phyloP scores from a whole-genome alignment of 2,888 invertebrate species.

The Merodon equestris region DNA sequence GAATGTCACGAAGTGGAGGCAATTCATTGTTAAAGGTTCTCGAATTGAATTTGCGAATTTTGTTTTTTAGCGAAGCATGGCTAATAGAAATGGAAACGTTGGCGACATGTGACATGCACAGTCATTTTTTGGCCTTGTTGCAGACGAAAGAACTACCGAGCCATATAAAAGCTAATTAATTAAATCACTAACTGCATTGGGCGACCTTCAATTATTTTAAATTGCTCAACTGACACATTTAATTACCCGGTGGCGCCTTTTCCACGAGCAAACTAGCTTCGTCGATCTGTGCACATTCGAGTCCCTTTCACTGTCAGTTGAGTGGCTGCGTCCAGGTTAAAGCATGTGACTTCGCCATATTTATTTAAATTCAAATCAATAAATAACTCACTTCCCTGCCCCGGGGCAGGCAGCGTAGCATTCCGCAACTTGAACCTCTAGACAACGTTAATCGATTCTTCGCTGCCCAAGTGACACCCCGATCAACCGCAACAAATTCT shows the following conservation, averaged over 20 bases:
- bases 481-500: slow-evolving; percentile 49
- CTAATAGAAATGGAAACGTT: neutral
- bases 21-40: too few relatives aligned
- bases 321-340: slow-evolving; percentile 21
- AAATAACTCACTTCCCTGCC: slow-evolving; percentile 37
- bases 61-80: too few relatives aligned
- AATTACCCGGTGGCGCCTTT: slow-evolving; percentile 31
- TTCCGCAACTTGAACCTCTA: neutral
- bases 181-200: slow-evolving; percentile 1
- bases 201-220: slow-evolving; percentile 24
- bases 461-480: neutral
- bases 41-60: too few relatives aligned
- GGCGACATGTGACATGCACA: too few relatives aligned
- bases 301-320: too few relatives aligned
- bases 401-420: neutral
- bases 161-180: too few relatives aligned
- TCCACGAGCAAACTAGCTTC: neutral
- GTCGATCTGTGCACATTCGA: too few relatives aligned
- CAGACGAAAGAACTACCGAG: too few relatives aligned
- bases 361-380: slow-evolving; percentile 42
- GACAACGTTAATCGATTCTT: slow-evolving; percentile 3
- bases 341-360: slow-evolving; percentile 35
- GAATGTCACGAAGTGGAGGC: too few relatives aligned
- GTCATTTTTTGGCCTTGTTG: too few relatives aligned
- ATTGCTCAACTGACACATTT: slow-evolving; percentile 34